Percentiles rank a stretch among this genome's conserved stretches.
phyloP scores from a whole-genome alignment of 2,113 vertebrate genomes.

The Oncorhynchus keta region DNA sequence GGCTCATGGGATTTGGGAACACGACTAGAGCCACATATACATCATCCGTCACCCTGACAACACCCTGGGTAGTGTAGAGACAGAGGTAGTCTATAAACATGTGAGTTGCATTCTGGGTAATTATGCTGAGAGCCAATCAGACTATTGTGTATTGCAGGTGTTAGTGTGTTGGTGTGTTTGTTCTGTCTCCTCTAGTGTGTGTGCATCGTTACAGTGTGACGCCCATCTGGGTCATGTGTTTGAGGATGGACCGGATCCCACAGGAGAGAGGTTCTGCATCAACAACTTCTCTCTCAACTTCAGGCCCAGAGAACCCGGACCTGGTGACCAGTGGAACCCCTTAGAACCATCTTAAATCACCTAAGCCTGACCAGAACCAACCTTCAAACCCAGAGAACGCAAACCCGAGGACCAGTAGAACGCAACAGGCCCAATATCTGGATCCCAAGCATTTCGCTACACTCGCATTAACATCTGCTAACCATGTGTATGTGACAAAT shows the following conservation, averaged over 20 bases:
- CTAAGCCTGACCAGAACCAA: too few relatives aligned
- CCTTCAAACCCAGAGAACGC: neutral
- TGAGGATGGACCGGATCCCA: constrained; percentile 83
- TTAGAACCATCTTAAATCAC: neutral
- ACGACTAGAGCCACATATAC: constrained; percentile 79
- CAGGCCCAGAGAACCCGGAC: constrained; percentile 62
- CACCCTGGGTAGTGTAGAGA: constrained; percentile 73
- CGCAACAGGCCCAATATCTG: neutral
- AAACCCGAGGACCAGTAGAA: neutral
- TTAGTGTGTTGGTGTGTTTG: neutral
- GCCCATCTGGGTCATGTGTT: constrained; percentile 91
- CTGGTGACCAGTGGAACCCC: constrained; percentile 19
- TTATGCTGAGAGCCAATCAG: neutral
- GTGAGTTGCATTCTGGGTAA: constrained; percentile 59
- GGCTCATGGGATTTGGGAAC: constrained; percentile 77
- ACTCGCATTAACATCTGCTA: too few relatives aligned
- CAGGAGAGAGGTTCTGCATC: constrained; percentile 88
- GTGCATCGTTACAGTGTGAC: constrained; percentile 73
- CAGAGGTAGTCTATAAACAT: constrained; percentile 88
- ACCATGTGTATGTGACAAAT: too few relatives aligned
- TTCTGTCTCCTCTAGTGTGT: constrained; percentile 13
- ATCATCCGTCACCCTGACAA: constrained; percentile 78
- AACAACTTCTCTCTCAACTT: constrained; percentile 86
- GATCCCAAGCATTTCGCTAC: too few relatives aligned
- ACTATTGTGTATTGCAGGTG: too few relatives aligned